Evolutionary conservation across 2,888 invertebrate genomes (phyloP).

Genomic region (Nymphalis urticae): DNA sequence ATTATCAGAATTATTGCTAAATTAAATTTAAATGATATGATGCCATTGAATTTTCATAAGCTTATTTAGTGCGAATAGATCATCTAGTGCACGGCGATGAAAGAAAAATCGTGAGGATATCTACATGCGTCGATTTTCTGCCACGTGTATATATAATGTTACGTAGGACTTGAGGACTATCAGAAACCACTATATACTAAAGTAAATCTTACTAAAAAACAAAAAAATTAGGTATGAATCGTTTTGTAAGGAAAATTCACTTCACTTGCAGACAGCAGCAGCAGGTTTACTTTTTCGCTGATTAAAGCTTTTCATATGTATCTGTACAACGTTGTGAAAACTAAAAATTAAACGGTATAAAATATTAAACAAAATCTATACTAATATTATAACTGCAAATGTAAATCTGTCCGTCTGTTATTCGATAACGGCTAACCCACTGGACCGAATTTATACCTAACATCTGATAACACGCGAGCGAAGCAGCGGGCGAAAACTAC

Average conservation of each 20-base stretch:
- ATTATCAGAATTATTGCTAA: too few relatives aligned
- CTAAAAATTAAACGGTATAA: conserved; percentile 29
- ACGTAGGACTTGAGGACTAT: not conserved
- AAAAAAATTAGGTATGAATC: not conserved
- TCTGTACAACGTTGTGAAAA: conserved; percentile 15
- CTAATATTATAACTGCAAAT: too few relatives aligned
- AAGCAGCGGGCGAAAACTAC: too few relatives aligned
- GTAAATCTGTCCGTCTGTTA: not conserved
- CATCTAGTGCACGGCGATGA: too few relatives aligned
- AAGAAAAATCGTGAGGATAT: too few relatives aligned
- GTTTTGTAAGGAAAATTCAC: conserved; percentile 1
- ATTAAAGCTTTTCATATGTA: conserved; percentile 40
- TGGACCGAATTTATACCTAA: too few relatives aligned
- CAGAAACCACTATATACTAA: not conserved
- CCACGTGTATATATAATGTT: not conserved
- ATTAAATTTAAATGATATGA: too few relatives aligned
- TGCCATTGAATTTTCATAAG: too few relatives aligned
- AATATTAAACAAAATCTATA: not conserved
- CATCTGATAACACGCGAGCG: too few relatives aligned
- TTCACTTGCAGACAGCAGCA: conserved; percentile 23
- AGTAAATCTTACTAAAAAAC: not conserved
- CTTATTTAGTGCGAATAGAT: too few relatives aligned
- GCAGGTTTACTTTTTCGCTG: conserved; percentile 35
- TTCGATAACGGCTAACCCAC: too few relatives aligned
- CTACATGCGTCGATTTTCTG: too few relatives aligned